Percentiles rank a stretch among this genome's conserved stretches.
Evolutionary conservation across 2,888 invertebrate species (phyloP).

Genomic region (Folsomia manolachei): DNA sequence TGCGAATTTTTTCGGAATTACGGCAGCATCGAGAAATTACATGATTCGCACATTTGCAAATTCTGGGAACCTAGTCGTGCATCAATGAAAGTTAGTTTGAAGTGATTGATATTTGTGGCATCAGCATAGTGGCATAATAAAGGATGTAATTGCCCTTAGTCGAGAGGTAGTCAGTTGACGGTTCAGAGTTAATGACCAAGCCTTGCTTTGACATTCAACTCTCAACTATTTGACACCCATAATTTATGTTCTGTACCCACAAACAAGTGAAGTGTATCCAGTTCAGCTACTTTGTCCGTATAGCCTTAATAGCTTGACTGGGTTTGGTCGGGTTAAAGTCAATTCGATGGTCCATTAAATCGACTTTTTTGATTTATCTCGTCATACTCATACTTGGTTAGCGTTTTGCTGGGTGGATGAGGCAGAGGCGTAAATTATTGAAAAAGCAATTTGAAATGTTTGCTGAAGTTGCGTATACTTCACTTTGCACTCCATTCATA

Average conservation of each 20-base stretch:
- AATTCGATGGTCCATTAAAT: not conserved
- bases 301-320: too few species aligned
- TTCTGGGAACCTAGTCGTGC: not conserved
- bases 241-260: not conserved
- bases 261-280: not conserved
- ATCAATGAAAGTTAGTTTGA: not conserved
- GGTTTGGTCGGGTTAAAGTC: too few species aligned
- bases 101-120: not conserved
- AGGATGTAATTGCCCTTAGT: too few species aligned
- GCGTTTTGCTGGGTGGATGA: not conserved
- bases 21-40: too few species aligned
- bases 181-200: not conserved
- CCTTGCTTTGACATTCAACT: constrained; percentile 8
- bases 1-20: not conserved
- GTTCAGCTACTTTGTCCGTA: not conserved
- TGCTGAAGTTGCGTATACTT: constrained; percentile 1
- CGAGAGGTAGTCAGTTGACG: too few species aligned
- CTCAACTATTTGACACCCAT: constrained; percentile 5
- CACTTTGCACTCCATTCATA: constrained; percentile 1
- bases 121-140: not conserved
- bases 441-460: constrained; percentile 14
- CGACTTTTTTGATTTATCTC: constrained; percentile 12
- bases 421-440: constrained; percentile 15
- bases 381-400: not conserved
- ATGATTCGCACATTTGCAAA: not conserved